phyloP scores from a whole-genome alignment of 1,140 invertebrate genomes.

The Pseudomyrmex dendroicus region DNA sequence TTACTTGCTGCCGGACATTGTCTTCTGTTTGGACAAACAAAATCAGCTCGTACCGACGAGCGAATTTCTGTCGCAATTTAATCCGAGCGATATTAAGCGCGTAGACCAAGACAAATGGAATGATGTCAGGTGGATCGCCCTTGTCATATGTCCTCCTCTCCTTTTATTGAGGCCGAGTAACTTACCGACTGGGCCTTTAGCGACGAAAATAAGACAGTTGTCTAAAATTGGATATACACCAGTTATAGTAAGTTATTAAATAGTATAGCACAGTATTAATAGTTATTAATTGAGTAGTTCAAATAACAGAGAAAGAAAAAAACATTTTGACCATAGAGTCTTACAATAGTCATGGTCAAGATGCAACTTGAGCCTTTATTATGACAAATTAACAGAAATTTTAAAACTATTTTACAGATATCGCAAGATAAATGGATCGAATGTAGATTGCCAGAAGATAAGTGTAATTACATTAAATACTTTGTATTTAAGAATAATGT shows the following conservation, averaged over 20 bases:
- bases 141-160: constrained; percentile 83
- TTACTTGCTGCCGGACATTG: constrained; percentile 85
- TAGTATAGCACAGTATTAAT: no score
- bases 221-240: constrained; percentile 86
- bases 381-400: neutral
- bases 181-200: constrained; percentile 79
- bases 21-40: constrained; percentile 84
- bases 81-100: neutral
- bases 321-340: no score
- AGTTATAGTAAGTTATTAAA: constrained; percentile 83
- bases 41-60: constrained; percentile 80
- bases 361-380: neutral
- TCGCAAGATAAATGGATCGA: constrained; percentile 45
- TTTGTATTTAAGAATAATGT: constrained; percentile 17
- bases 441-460: neutral
- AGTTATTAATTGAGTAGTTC: no score
- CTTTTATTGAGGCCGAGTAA: constrained; percentile 79
- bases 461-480: constrained; percentile 41
- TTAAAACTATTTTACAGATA: constrained; percentile 65
- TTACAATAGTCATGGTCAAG: no score
- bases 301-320: no score
- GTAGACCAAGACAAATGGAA: constrained; percentile 79
- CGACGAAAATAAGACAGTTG: constrained; percentile 86
- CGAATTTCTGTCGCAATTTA: constrained; percentile 72
- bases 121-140: constrained; percentile 81